Conservation (phyloP, 2,113 vertebrate genomes). For the Elachura formosa region DNA sequence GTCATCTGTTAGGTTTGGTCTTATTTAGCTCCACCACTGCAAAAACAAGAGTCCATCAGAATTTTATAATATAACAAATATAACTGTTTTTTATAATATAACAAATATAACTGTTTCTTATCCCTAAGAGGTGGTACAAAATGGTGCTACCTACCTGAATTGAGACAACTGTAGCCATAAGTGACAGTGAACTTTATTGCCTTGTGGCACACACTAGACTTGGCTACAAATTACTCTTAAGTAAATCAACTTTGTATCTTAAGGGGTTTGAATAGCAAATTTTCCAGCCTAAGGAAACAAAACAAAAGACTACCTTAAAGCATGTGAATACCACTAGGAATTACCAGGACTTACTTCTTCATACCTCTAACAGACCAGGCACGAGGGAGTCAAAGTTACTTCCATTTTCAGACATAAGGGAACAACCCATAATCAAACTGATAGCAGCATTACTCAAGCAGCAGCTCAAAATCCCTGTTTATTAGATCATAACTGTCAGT, state of each 20-base stretch:
- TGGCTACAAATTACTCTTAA: not conserved
- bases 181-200: not conserved
- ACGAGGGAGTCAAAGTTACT: not conserved
- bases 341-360: not conserved
- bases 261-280: not conserved
- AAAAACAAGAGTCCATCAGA: not conserved
- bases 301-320: not conserved
- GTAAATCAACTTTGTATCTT: not conserved
- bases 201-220: not conserved
- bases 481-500: not conserved
- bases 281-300: not conserved
- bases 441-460: not conserved
- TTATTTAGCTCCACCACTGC: not conserved
- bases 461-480: not conserved
- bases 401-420: not conserved
- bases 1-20: not conserved
- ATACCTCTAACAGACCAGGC: not conserved
- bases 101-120: not conserved
- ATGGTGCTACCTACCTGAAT: not conserved
- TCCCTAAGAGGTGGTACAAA: not conserved
- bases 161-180: fast-evolving
- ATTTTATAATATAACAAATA: not conserved
- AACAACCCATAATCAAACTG: not conserved
- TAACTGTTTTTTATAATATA: not conserved
- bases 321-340: not conserved